A percentile compares a stretch with the other conserved stretches of the same genome.
Evolutionary conservation across 2,888 invertebrate genomes (phyloP).

Genomic region (Pyrrhia umbra): DNA sequence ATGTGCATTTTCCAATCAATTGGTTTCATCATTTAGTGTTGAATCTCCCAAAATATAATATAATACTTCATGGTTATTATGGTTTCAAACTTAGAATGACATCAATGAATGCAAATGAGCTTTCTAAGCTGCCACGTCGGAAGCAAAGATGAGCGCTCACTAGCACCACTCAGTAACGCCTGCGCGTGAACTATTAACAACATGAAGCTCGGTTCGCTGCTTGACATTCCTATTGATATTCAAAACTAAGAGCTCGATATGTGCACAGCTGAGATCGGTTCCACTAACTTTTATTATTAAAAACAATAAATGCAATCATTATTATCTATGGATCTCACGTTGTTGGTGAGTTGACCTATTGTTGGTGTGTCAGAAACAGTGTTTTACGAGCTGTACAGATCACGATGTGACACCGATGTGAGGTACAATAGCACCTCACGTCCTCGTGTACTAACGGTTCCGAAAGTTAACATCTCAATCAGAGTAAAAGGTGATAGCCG

Average conservation of each 20-base stretch:
- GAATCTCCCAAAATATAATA: too few species aligned
- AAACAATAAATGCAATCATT: background rate
- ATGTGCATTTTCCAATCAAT: background rate
- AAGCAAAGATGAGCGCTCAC: background rate
- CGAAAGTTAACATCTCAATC: background rate
- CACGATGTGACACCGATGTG: background rate
- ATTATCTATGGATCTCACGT: background rate
- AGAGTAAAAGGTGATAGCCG: background rate
- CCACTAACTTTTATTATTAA: background rate
- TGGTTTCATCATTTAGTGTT: too few species aligned
- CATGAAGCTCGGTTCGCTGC: too few species aligned
- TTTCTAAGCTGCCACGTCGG: slow-evolving; percentile 4
- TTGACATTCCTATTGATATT: too few species aligned
- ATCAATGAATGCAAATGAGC: slow-evolving; percentile 26
- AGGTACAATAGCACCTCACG: background rate
- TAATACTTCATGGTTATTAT: background rate
- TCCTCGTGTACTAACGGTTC: slow-evolving; percentile 11
- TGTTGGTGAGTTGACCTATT: background rate
- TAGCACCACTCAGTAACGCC: background rate
- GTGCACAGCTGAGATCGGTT: background rate
- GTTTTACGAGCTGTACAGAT: slow-evolving; percentile 11
- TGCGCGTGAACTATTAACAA: background rate
- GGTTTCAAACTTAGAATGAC: background rate
- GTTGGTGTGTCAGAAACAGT: slow-evolving; percentile 27
- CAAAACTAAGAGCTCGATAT: too few species aligned